phyloP scores from a whole-genome alignment of 2,797 vertebrate species.

The Kryptopterus vitreolus region DNA sequence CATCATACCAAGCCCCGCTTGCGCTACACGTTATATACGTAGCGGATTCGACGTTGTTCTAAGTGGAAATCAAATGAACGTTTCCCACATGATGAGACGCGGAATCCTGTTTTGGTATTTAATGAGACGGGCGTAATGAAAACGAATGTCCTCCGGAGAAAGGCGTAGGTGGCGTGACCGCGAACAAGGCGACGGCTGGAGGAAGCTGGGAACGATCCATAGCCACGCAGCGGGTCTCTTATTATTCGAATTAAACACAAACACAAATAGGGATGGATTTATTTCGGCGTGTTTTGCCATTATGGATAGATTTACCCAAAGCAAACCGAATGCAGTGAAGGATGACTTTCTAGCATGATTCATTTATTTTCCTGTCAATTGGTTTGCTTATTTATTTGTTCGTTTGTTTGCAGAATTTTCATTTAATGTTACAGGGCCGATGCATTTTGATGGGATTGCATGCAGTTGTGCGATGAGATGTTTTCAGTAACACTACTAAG shows the following conservation, averaged over 20 bases:
- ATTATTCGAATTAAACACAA: neutral
- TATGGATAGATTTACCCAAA: neutral
- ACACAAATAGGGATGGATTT: neutral
- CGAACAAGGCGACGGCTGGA: constrained; percentile 21
- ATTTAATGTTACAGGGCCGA: too few species aligned
- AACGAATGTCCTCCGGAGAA: constrained; percentile 20
- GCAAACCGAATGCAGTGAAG: neutral
- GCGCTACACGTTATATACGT: neutral
- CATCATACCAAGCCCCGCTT: too few species aligned
- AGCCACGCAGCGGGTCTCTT: constrained; percentile 1
- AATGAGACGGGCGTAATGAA: constrained; percentile 32
- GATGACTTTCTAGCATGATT: neutral
- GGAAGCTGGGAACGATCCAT: constrained; percentile 4
- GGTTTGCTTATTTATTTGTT: neutral
- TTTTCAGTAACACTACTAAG: too few species aligned
- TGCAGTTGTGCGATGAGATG: too few species aligned
- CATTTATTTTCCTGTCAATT: neutral
- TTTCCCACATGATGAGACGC: constrained; percentile 19
- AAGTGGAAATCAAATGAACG: constrained; percentile 27
- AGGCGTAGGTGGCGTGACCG: neutral
- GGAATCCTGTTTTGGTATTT: constrained; percentile 18
- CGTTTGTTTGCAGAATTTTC: neutral
- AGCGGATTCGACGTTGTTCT: constrained; percentile 17
- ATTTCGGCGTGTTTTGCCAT: too few species aligned
- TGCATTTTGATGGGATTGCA: neutral